These are phyloP conservation scores for Cantharis nigra DNA, from an alignment of 2,888 invertebrate species.

Conservation along the genomic window DNA sequence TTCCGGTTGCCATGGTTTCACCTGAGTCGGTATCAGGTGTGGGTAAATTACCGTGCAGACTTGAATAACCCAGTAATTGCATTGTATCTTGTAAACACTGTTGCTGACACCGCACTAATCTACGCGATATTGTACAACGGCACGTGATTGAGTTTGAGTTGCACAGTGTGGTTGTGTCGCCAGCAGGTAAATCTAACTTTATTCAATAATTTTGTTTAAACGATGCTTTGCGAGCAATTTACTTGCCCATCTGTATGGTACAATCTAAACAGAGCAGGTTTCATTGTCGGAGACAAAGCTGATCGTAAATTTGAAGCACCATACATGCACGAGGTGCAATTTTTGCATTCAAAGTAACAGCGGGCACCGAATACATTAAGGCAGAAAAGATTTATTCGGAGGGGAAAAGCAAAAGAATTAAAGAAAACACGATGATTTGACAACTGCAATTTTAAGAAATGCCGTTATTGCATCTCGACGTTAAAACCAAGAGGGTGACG, in stretches of 20 bases:
- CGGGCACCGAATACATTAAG: neutral
- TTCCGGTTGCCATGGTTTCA: conserved; percentile 35
- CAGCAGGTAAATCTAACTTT: neutral
- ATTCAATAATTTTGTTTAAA: neutral
- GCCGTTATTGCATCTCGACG: neutral
- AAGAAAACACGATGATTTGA: neutral
- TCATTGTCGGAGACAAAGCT: neutral
- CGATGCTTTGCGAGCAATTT: neutral
- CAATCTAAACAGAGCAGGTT: neutral
- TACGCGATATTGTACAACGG: conserved; percentile 33
- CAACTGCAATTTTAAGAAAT: neutral
- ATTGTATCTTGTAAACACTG: conserved; percentile 46
- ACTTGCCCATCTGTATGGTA: neutral
- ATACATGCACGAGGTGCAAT: neutral
- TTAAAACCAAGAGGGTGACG: neutral
- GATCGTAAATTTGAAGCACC: neutral
- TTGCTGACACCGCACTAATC: conserved; percentile 39
- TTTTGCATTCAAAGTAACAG: neutral
- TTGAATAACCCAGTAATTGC: conserved; percentile 44
- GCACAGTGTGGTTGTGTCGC: neutral
- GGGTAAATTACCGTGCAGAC: conserved; percentile 35
- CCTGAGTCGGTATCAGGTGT: conserved; percentile 32
- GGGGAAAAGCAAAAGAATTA: neutral
- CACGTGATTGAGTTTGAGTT: conserved; percentile 29
- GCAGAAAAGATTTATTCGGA: neutral